These are phyloP conservation scores for Phocoena sinus DNA, from an alignment of 2,113 vertebrate species.

Conservation along the genomic window DNA sequence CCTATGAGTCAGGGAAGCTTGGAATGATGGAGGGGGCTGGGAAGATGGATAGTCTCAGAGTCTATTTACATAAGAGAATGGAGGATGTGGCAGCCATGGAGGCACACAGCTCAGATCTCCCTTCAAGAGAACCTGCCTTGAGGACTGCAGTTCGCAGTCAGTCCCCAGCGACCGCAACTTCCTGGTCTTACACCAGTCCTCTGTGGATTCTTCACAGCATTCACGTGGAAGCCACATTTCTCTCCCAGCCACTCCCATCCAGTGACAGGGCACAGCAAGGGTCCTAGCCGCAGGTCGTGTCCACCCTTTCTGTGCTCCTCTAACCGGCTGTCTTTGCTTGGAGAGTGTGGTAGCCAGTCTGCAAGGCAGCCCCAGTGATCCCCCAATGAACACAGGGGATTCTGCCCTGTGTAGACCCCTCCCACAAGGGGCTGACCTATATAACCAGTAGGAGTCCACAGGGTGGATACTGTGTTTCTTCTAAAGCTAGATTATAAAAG, in stretches of 20 bases:
- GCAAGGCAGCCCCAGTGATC: not conserved
- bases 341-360: not conserved
- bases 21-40: not conserved
- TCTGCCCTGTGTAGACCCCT: not conserved
- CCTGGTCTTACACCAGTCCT: not conserved
- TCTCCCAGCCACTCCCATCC: not conserved
- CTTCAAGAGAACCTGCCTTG: not conserved
- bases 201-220: too few species aligned
- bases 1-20: not conserved
- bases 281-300: not conserved
- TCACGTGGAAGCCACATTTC: rapidly evolving
- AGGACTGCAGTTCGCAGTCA: not conserved
- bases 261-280: not conserved
- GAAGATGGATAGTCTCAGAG: not conserved
- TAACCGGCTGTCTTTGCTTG: not conserved
- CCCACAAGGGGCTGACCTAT: not conserved
- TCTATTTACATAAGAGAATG: not conserved
- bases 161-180: not conserved
- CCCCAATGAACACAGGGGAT: not conserved
- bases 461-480: not conserved
- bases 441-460: not conserved
- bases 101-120: too few species aligned
- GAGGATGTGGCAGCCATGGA: not conserved
- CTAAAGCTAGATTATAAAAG: not conserved
- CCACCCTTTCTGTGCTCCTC: not conserved